phyloP scores from a whole-genome alignment of 1,140 invertebrate species.

The Rhagoletis zephyria region DNA sequence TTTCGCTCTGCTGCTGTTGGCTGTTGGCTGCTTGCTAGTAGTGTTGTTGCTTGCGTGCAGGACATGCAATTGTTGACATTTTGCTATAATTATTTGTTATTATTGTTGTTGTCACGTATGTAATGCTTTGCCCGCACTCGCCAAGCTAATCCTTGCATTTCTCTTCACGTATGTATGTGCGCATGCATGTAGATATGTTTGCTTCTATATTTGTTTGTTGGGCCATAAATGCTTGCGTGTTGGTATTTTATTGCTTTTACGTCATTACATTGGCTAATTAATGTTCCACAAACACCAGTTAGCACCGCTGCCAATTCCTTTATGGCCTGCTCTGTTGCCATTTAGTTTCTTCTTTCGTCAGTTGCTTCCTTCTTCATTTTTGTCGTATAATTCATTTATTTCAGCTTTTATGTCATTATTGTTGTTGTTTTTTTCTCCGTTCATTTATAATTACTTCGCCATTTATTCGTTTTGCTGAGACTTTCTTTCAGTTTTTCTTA shows the following conservation, averaged over 20 bases:
- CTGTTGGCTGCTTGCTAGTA: not conserved
- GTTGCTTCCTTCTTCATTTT: not conserved
- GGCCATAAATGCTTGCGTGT: conserved; percentile 12
- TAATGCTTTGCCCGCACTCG: not conserved
- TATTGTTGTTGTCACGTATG: conserved; percentile 31
- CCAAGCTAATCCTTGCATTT: conserved; percentile 4
- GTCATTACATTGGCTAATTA: conserved; percentile 55
- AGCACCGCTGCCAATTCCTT: not conserved
- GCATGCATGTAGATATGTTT: not conserved
- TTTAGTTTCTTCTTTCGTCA: not conserved
- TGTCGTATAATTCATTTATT: not conserved
- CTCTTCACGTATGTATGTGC: not conserved
- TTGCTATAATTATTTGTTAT: conserved; percentile 52
- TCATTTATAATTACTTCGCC: conserved; percentile 12
- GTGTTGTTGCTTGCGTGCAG: conserved; percentile 19
- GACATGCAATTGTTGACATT: conserved; percentile 46
- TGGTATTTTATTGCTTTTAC: conserved; percentile 55
- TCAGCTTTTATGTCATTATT: not conserved
- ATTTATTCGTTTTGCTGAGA: not conserved
- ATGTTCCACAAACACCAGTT: conserved; percentile 48
- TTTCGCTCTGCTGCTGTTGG: not conserved
- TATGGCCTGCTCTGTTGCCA: not conserved
- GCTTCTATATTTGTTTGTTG: not conserved
- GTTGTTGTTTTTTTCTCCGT: not conserved
- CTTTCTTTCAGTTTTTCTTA: not conserved